Evolutionary conservation across 2,113 vertebrate genomes (phyloP).

Genomic region (Pogona vitticeps): DNA sequence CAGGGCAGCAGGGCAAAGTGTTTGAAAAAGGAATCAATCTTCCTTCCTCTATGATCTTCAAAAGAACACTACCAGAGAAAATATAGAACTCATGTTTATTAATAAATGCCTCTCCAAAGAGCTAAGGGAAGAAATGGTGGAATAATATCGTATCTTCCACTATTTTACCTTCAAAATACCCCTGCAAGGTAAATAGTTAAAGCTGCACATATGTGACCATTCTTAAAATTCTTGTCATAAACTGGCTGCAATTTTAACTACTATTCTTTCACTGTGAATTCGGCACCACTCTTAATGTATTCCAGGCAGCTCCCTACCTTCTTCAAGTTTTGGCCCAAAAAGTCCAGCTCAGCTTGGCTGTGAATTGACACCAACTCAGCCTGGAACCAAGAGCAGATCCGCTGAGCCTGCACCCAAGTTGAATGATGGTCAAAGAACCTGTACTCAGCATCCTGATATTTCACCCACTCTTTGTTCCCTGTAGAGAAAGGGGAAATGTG

Average conservation of each 20-base stretch:
- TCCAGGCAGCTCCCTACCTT: constrained; percentile 75
- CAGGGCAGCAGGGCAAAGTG: background rate
- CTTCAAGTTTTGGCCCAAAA: constrained; percentile 86
- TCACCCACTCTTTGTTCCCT: constrained; percentile 88
- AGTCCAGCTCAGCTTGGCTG: constrained; percentile 83
- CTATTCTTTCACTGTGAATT: background rate
- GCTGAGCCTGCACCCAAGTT: constrained; percentile 91
- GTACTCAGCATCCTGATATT: constrained; percentile 90
- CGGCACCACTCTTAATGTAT: background rate
- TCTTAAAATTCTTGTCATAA: background rate
- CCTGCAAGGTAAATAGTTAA: too few species aligned
- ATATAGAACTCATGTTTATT: too few species aligned
- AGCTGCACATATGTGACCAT: background rate
- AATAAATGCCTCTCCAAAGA: too few species aligned
- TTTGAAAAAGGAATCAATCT: background rate
- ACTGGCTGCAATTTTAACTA: background rate
- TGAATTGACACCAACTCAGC: constrained; percentile 89
- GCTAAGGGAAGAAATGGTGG: too few species aligned
- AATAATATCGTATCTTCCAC: too few species aligned
- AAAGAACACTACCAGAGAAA: too few species aligned
- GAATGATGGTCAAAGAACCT: constrained; percentile 94
- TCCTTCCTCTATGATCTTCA: background rate
- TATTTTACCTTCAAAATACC: too few species aligned
- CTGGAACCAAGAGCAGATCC: constrained; percentile 92
- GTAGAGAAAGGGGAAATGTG: constrained; percentile 41